Conservation (phyloP, 2,113 vertebrate genomes). For the Azemiops feae region DNA sequence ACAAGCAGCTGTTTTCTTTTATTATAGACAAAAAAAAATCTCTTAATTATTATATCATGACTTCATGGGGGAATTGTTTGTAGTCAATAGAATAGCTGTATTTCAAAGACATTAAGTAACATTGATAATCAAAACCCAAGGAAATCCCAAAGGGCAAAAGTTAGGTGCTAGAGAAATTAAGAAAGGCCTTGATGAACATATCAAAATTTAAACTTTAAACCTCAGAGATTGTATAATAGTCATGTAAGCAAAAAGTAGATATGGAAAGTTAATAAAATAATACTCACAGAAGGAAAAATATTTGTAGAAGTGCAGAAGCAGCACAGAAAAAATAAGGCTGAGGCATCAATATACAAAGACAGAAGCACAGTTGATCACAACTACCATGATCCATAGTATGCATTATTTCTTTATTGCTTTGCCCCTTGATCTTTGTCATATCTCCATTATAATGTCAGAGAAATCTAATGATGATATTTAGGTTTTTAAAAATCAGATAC, state of each 20-base stretch:
- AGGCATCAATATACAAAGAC: neutral
- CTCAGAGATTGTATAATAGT: neutral
- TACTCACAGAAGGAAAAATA: neutral
- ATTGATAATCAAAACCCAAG: neutral
- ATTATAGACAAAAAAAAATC: neutral
- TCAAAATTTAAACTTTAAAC: neutral
- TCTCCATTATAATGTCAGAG: neutral
- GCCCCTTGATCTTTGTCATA: neutral
- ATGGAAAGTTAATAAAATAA: neutral
- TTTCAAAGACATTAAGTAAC: neutral
- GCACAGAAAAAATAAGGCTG: neutral
- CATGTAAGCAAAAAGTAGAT: neutral
- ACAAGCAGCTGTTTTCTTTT: neutral
- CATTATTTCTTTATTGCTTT: neutral
- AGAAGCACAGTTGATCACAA: neutral
- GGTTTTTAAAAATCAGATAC: constrained; percentile 24
- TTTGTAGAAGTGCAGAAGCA: neutral
- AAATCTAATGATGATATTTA: neutral
- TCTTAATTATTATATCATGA: neutral
- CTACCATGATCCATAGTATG: neutral
- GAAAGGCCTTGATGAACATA: neutral
- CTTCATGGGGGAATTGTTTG: neutral
- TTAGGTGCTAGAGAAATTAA: neutral
- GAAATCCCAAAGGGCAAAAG: neutral
- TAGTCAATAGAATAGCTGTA: neutral